A percentile compares a stretch with the other conserved stretches of the same genome.
phyloP scores from a whole-genome alignment of 2,888 invertebrate genomes.

The Gnatocerus cornutus region DNA sequence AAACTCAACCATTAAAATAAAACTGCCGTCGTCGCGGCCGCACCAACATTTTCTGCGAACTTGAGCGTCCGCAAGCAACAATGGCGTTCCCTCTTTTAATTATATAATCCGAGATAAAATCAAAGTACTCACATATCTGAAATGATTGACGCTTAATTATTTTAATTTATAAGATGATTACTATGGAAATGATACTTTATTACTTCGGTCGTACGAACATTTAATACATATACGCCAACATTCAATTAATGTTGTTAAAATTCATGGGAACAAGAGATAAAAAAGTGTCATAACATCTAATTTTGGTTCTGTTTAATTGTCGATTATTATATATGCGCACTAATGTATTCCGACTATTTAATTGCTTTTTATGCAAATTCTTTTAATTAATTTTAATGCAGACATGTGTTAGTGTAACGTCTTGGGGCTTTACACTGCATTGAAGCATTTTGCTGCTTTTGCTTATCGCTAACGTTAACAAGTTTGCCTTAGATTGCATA shows the following conservation, averaged over 20 bases:
- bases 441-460: slow-evolving; percentile 26
- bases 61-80: slow-evolving; percentile 41
- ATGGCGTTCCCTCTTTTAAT: slow-evolving; percentile 43
- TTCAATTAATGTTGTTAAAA: slow-evolving; percentile 27
- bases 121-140: slow-evolving; percentile 42
- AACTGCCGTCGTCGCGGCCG: slow-evolving; percentile 25
- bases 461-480: slow-evolving; percentile 16
- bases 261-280: slow-evolving; percentile 16
- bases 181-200: slow-evolving; percentile 34
- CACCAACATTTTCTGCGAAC: slow-evolving; percentile 40
- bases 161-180: slow-evolving; percentile 46
- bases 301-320: slow-evolving; percentile 18
- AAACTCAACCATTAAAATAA: slow-evolving; percentile 36
- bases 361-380: slow-evolving; percentile 56
- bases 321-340: slow-evolving; percentile 23
- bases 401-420: slow-evolving; percentile 54
- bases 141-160: slow-evolving; percentile 47
- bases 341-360: slow-evolving; percentile 39
- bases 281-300: slow-evolving; percentile 21
- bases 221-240: slow-evolving; percentile 21
- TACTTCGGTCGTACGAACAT: slow-evolving; percentile 23
- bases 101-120: slow-evolving; percentile 44
- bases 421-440: slow-evolving; percentile 25
- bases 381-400: slow-evolving; percentile 55
- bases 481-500: slow-evolving; percentile 10